Percentiles rank a stretch among this genome's conserved stretches.
Conservation (phyloP, 2,113 vertebrate species). For the Hemicordylus capensis region DNA sequence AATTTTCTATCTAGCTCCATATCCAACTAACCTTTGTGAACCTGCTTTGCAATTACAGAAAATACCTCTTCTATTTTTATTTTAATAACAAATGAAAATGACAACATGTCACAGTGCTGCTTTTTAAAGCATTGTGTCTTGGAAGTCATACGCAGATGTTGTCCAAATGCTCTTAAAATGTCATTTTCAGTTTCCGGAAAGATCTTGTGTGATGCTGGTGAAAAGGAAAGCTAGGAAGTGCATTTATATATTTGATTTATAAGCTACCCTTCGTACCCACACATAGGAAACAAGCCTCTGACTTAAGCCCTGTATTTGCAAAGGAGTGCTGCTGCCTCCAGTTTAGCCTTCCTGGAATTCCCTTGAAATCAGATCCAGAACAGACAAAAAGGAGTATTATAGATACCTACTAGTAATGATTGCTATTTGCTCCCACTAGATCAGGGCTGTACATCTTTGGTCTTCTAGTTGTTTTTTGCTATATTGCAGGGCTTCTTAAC, state of each 20-base stretch:
- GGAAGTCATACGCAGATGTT: constrained; percentile 6
- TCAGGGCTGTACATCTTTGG: too few species aligned
- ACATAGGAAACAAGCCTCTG: too few species aligned
- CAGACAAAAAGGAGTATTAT: too few species aligned
- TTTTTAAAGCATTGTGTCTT: not conserved
- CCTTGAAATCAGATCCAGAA: too few species aligned
- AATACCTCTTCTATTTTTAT: not conserved
- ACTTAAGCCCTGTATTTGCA: too few species aligned
- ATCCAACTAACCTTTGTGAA: not conserved
- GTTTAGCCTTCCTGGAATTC: too few species aligned
- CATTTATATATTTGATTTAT: not conserved
- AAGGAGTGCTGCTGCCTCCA: too few species aligned
- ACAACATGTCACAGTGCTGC: not conserved
- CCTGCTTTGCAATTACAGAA: not conserved
- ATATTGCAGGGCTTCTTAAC: too few species aligned
- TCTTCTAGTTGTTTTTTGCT: too few species aligned
- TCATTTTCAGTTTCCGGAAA: not conserved
- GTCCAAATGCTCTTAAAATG: not conserved
- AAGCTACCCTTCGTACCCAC: not conserved
- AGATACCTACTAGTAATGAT: too few species aligned
- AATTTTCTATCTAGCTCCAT: not conserved
- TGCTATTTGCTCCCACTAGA: too few species aligned
- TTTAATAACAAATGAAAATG: constrained; percentile 7
- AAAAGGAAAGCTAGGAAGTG: not conserved
- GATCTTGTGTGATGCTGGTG: not conserved